Conservation (phyloP, 2,113 vertebrate genomes). For the Proterorhinus semilunaris region DNA sequence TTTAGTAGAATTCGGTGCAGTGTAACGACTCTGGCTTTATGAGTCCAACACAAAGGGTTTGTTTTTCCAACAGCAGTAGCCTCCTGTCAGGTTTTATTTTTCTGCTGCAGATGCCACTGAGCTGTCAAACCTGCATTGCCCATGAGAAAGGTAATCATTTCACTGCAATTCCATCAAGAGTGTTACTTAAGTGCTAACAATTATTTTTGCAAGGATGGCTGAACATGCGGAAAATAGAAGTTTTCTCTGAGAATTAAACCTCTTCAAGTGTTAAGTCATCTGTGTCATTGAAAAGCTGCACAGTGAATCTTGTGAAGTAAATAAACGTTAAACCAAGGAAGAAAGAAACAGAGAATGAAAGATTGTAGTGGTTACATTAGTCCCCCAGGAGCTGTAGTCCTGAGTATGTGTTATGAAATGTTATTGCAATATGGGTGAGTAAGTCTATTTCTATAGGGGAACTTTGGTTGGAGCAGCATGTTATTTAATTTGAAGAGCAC, state of each 20-base stretch:
- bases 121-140: constrained; percentile 23
- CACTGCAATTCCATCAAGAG: constrained; percentile 19
- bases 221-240: constrained; percentile 32
- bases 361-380: constrained; percentile 3
- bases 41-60: not conserved
- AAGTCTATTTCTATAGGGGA: constrained; percentile 10
- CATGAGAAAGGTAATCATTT: constrained; percentile 23
- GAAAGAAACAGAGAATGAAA: constrained; percentile 19
- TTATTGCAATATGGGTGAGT: not conserved
- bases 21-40: not conserved
- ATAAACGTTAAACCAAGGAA: constrained; percentile 25
- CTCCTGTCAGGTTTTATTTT: constrained; percentile 6
- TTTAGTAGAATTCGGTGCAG: no score
- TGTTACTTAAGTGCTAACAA: constrained; percentile 31
- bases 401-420: constrained; percentile 3
- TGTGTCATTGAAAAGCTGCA: constrained; percentile 43
- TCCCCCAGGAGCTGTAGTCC: not conserved
- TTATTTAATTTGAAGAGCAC: constrained; percentile 32
- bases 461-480: constrained; percentile 4
- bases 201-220: constrained; percentile 38
- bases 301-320: constrained; percentile 31
- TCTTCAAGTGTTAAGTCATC: constrained; percentile 36
- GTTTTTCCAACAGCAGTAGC: constrained; percentile 13
- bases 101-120: constrained; percentile 10
- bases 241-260: constrained; percentile 40